These are phyloP conservation scores for Pteronotus mesoamericanus DNA, from an alignment of 2,797 vertebrate genomes.

Conservation along the genomic window DNA sequence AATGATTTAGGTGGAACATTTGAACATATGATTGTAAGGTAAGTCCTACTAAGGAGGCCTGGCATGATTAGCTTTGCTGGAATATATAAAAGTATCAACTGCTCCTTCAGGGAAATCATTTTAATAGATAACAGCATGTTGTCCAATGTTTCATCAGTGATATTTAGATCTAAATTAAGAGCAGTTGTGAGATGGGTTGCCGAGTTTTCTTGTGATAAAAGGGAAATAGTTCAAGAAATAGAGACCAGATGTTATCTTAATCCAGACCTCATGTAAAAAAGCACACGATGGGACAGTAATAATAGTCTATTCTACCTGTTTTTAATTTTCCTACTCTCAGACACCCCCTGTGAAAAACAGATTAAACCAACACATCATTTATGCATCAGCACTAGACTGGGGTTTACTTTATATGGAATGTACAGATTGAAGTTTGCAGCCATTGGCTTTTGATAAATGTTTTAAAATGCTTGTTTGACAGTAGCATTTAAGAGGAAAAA, in stretches of 20 bases:
- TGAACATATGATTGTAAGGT: conserved; percentile 76
- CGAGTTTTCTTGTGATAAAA: conserved; percentile 88
- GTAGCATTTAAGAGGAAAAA: conserved; percentile 74
- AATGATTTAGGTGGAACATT: conserved; percentile 64
- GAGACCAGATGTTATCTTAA: conserved; percentile 89
- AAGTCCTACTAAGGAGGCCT: conserved; percentile 75
- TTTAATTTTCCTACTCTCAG: conserved; percentile 86
- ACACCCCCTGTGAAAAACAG: conserved; percentile 87
- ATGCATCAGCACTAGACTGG: conserved; percentile 75
- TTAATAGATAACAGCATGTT: conserved; percentile 91
- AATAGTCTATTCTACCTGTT: conserved; percentile 86
- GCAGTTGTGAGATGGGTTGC: conserved; percentile 88
- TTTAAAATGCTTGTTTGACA: conserved; percentile 77
- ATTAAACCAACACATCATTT: conserved; percentile 87
- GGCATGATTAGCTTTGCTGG: conserved; percentile 80
- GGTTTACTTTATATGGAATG: conserved; percentile 76
- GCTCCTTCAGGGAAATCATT: conserved; percentile 87
- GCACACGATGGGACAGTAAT: conserved; percentile 84
- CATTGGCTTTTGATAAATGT: conserved; percentile 72
- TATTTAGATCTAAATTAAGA: conserved; percentile 91
- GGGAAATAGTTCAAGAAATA: conserved; percentile 89
- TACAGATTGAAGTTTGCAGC: conserved; percentile 69
- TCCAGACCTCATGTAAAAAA: conserved; percentile 87
- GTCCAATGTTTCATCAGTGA: conserved; percentile 89
- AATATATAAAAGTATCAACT: conserved; percentile 85